Evolutionary conservation across 2,797 vertebrate genomes (phyloP), one percentile per base, ranked within the genome.

Genomic region (Neosilurus mollespiculum): DNA sequence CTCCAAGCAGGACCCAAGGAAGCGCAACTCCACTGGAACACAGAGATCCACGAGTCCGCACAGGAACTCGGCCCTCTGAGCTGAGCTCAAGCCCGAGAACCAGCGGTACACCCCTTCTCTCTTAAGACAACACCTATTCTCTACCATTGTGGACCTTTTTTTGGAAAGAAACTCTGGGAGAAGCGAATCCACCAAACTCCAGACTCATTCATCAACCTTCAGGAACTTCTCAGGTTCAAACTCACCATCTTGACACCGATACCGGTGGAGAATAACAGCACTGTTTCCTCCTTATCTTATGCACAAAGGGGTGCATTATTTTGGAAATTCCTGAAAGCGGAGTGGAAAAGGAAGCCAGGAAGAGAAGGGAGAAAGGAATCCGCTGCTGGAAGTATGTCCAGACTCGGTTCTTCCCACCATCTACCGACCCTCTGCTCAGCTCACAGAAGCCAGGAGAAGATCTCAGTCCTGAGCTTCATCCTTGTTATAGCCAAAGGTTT

Each of bases 31-130:
- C 49, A 99, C 95, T 61, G 98, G 98, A 85, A 98, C 96, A 89
- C 98, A 98, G 77, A 98, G 95, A 91, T 98, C 97, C 93, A 99
- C 93, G 84, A 99, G 95, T 92, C 98, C 97, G 91, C 97, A 99
- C 2, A 98, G 93, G 92, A 99, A 99, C 94, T 98, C 97, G 9
- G 96, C 95, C 77, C 97, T 95, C 91, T 96, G 97, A 77, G 97
- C 96, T 54, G 98, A 98, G 24, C 94, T 94, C 91, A 99, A 94
- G 86, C 95, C 95, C 15, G 97, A 97, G 92, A 99, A 99, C 98
- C 98, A 99, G 90, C 96, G 96, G 94, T 98, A 99, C 87, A 98
- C 96, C 43, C 94, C 95, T 92, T 98, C 98, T 94, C 98, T 95
- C 92, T 98, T 97, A 87, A 98, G 92, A 84, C 93, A 94, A 91